Evolutionary conservation across 2,113 vertebrate genomes (phyloP), one percentile per base, ranked within the genome.

Genomic region (Acanthochromis polyacanthus): DNA sequence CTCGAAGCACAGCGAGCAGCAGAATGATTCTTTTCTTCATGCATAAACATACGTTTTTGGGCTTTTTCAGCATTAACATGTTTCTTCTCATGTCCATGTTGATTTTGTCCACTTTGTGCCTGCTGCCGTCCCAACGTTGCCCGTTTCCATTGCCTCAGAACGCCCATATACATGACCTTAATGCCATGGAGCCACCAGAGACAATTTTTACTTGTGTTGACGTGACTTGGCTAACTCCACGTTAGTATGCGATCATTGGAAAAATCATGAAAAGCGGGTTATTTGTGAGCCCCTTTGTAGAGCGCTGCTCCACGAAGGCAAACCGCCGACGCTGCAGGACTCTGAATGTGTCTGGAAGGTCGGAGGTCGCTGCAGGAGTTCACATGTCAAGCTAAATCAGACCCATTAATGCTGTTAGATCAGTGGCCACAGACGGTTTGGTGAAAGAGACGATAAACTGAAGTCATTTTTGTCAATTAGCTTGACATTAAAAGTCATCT

Each of bases 81-180:
- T 36, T 59, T 71, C 58, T 55, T 62, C 40, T 82, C 15, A 48
- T 46, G 75, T 40, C n/a, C 50, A 1, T 51, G 68, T 56, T 56
- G 77, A 60, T 75, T 86, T 66, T 48, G 65, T 81, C 68, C 62
- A 38, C 75, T 45, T 58, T 62, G 22, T 73, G 63, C 75, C 61
- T 55, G 43, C 62, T 77, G 60, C 67, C 61, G 19, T 58, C 19
- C 28, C 43, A 7, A 16, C 7, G 40, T 73, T 58, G 63, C 69
- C 70, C 51, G 38, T 92, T 92, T 92, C 91, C 91, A 92, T 90
- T 88, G 68, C 86, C 76, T 91, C 89, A 91, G 59, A 86, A 40
- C 48, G 20, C 30, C 58, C 81, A 22, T 86, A 84, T 71, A 83
- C 58, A 23, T 81, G 89, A 91, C 84, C 88, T 87, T 81, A 74